phyloP scores from a whole-genome alignment of 2,888 invertebrate species.

The Pseudococcus viburni region DNA sequence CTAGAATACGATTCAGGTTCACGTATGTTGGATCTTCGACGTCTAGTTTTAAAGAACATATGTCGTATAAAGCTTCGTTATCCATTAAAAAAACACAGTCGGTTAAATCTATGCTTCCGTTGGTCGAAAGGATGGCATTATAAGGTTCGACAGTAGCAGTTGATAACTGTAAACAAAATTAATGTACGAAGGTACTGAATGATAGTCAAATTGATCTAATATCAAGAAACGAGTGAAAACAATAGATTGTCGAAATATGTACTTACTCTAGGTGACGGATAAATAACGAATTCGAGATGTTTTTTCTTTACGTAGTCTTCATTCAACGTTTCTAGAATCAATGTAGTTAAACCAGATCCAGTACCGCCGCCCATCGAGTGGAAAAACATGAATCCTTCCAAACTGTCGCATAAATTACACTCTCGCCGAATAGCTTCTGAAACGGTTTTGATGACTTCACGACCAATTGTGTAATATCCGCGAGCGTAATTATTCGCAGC shows the following conservation, averaged over 20 bases:
- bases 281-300: conserved; percentile 62
- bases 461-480: conserved; percentile 64
- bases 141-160: conserved; percentile 69
- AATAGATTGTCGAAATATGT: conserved; percentile 68
- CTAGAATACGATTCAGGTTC: conserved; percentile 75
- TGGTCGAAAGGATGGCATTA: conserved; percentile 70
- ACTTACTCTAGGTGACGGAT: conserved; percentile 72
- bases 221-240: neutral
- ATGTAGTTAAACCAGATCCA: conserved; percentile 78
- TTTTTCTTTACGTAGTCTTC: conserved; percentile 63
- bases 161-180: conserved; percentile 59
- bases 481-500: conserved; percentile 65
- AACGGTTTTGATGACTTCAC: conserved; percentile 60
- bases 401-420: conserved; percentile 77
- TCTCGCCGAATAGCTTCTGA: conserved; percentile 62
- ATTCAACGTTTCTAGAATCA: conserved; percentile 57
- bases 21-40: conserved; percentile 75
- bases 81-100: conserved; percentile 71
- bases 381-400: conserved; percentile 76
- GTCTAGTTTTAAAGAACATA: conserved; percentile 75
- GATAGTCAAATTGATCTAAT: too few relatives aligned
- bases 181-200: neutral
- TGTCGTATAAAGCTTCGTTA: conserved; percentile 71
- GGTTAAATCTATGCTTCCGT: conserved; percentile 71
- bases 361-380: conserved; percentile 81